Conservation (phyloP, 35 echinoderm and acorn worm genomes). For the Strongylocentrotus purpuratus region DNA sequence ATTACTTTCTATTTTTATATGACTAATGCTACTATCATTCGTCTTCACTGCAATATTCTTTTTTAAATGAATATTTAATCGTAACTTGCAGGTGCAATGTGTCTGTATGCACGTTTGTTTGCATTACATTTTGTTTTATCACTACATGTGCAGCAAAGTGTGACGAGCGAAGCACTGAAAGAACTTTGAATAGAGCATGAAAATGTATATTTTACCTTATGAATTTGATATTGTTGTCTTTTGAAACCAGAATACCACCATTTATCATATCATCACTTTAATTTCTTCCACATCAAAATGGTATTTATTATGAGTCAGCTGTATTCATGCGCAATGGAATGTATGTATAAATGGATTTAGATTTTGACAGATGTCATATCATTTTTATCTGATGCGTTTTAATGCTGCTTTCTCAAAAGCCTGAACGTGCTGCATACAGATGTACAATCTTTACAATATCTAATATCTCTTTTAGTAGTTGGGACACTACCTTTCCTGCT, state of each 20-base stretch:
- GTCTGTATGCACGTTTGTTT: too few species aligned
- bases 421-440: background rate
- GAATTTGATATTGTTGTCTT: background rate
- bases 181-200: background rate
- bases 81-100: background rate
- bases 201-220: background rate
- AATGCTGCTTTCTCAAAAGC: background rate
- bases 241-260: background rate
- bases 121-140: background rate
- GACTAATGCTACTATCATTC: background rate
- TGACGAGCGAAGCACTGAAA: background rate
- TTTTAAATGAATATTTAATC: background rate
- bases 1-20: background rate
- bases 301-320: background rate
- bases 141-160: background rate
- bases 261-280: background rate
- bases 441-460: background rate
- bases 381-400: background rate
- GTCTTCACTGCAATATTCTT: background rate
- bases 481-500: background rate
- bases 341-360: background rate
- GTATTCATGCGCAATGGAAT: background rate
- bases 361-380: background rate
- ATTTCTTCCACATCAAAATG: background rate
- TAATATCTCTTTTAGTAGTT: background rate